A percentile compares a stretch with the other conserved stretches of the same genome.
phyloP scores from a whole-genome alignment of 2,797 vertebrate genomes.

The Helostoma temminkii region DNA sequence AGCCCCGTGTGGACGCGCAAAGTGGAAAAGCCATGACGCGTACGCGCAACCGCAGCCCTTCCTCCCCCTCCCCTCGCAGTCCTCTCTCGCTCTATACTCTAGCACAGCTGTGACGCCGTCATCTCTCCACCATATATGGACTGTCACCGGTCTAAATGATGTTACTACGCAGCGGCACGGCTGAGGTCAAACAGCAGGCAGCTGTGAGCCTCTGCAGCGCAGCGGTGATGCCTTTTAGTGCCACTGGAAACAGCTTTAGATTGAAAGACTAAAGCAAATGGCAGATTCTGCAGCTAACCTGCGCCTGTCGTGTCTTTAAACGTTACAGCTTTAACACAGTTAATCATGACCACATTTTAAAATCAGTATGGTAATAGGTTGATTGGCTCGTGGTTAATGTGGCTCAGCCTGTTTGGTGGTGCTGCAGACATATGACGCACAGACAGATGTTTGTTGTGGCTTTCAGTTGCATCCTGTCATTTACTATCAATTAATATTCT shows the following conservation, averaged over 20 bases:
- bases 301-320: too few relatives aligned
- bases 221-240: conserved; percentile 28
- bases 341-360: background rate
- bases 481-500: too few relatives aligned
- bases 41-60: conserved; percentile 54
- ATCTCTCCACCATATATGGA: conserved; percentile 79
- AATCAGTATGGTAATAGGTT: background rate
- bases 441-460: too few relatives aligned
- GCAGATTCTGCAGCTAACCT: background rate
- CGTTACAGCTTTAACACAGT: too few relatives aligned
- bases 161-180: conserved; percentile 65
- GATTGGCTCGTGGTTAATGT: too few relatives aligned
- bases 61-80: background rate
- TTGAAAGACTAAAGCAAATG: background rate
- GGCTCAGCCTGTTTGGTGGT: too few relatives aligned
- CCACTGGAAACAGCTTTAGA: background rate
- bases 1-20: conserved; percentile 62
- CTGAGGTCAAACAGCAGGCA: conserved; percentile 67
- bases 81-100: background rate
- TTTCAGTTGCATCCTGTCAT: too few relatives aligned
- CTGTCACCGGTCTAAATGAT: conserved; percentile 69
- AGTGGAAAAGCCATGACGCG: conserved; percentile 82
- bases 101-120: conserved; percentile 64
- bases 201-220: conserved; percentile 28
- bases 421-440: too few relatives aligned